Evolutionary conservation across 2,113 vertebrate species (phyloP).

Genomic region (Telmatochromis sp.): DNA sequence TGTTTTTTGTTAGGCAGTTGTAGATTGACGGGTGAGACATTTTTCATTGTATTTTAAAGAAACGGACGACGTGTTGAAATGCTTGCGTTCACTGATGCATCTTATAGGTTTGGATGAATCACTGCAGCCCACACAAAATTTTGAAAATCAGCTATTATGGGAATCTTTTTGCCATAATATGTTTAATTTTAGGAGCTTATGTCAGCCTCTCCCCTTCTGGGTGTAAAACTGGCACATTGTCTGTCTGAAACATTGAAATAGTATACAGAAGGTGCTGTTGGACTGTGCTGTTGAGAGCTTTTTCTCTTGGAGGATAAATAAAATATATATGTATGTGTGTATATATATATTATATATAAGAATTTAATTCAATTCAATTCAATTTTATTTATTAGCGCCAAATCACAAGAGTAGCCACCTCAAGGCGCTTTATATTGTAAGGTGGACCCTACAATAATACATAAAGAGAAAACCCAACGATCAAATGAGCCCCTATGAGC

Average conservation of each 20-base stretch:
- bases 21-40: neutral
- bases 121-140: neutral
- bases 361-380: neutral
- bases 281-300: neutral
- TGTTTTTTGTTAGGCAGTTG: neutral
- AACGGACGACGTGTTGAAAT: neutral
- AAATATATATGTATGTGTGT: neutral
- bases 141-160: neutral
- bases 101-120: neutral
- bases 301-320: neutral
- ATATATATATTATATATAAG: neutral
- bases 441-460: neutral
- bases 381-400: neutral
- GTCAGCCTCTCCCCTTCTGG: neutral
- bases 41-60: neutral
- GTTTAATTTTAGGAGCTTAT: neutral
- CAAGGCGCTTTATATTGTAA: neutral
- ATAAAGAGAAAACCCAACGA: neutral
- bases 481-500: neutral
- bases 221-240: neutral
- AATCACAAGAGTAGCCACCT: neutral
- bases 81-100: neutral
- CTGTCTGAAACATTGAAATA: neutral
- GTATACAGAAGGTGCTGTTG: neutral
- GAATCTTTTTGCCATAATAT: neutral